Evolutionary conservation across 2,888 invertebrate species (phyloP).

Genomic region (Phengaris alcon): DNA sequence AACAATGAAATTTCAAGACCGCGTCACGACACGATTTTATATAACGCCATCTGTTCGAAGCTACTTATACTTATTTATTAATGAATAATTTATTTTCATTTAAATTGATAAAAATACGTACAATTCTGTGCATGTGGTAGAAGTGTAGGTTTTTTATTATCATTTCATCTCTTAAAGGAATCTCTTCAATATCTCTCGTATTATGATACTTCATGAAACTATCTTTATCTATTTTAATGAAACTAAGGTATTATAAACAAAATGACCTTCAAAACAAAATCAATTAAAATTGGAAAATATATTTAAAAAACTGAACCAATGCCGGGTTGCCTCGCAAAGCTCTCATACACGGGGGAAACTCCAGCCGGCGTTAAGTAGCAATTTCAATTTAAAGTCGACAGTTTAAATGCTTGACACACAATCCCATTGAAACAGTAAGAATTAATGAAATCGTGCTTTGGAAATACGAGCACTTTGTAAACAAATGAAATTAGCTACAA

Average conservation of each 20-base stretch:
- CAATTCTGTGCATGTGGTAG: too few relatives aligned
- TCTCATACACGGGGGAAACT: conserved; percentile 14
- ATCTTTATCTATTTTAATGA: too few relatives aligned
- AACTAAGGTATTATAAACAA: neutral
- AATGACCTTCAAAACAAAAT: neutral
- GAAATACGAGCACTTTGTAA: conserved; percentile 12
- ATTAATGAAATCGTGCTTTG: conserved; percentile 25
- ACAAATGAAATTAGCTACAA: conserved; percentile 21
- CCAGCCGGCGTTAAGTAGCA: conserved; percentile 25
- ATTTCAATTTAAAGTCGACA: conserved; percentile 29
- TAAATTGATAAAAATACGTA: too few relatives aligned
- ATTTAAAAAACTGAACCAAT: neutral
- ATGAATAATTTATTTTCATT: too few relatives aligned
- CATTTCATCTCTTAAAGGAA: too few relatives aligned
- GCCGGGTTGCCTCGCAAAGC: conserved; percentile 4
- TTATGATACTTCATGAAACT: neutral
- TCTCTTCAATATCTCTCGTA: too few relatives aligned
- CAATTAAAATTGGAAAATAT: conserved; percentile 4
- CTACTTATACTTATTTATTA: too few relatives aligned
- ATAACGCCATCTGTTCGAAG: too few relatives aligned
- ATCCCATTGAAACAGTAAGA: conserved; percentile 27
- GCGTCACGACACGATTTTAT: too few relatives aligned
- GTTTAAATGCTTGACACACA: conserved; percentile 27
- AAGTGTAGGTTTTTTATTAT: too few relatives aligned
- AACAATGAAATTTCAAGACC: too few relatives aligned